A percentile compares a stretch with the other conserved stretches of the same genome.
Conservation (phyloP, 1,140 invertebrate genomes). For the Trichogramma pretiosum region DNA sequence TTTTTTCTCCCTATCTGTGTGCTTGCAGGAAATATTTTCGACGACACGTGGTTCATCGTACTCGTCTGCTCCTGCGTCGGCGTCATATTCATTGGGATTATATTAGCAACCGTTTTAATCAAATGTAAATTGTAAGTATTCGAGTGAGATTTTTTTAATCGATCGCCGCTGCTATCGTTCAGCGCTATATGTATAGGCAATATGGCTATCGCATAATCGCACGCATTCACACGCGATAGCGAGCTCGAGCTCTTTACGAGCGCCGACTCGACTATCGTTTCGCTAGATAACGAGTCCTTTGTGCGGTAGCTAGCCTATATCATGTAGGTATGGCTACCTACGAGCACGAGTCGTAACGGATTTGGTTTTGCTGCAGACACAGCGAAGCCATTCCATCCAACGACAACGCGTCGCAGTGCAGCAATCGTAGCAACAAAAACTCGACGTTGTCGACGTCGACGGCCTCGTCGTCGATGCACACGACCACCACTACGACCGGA, state of each 20-base stretch:
- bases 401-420: conserved; percentile 18
- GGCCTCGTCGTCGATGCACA: conserved; percentile 6
- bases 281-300: too few relatives aligned
- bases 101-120: conserved; percentile 66
- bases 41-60: conserved; percentile 74
- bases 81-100: conserved; percentile 64
- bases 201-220: too few relatives aligned
- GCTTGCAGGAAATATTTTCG: conserved; percentile 46
- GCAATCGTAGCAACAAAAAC: conserved; percentile 18
- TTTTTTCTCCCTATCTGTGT: neutral
- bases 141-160: too few relatives aligned
- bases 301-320: too few relatives aligned
- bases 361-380: too few relatives aligned
- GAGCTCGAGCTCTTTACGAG: too few relatives aligned
- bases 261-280: too few relatives aligned
- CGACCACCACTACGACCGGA: conserved; percentile 6
- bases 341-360: too few relatives aligned
- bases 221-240: too few relatives aligned
- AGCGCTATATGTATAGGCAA: too few relatives aligned
- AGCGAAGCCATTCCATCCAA: conserved; percentile 6
- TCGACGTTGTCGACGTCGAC: conserved; percentile 12
- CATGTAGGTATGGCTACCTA: too few relatives aligned
- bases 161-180: too few relatives aligned
- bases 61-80: conserved; percentile 68
- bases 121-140: conserved; percentile 72